Percentiles rank a stretch among this genome's conserved stretches.
Conservation (phyloP, 2,888 invertebrate species). For the Adela reaumurella region DNA sequence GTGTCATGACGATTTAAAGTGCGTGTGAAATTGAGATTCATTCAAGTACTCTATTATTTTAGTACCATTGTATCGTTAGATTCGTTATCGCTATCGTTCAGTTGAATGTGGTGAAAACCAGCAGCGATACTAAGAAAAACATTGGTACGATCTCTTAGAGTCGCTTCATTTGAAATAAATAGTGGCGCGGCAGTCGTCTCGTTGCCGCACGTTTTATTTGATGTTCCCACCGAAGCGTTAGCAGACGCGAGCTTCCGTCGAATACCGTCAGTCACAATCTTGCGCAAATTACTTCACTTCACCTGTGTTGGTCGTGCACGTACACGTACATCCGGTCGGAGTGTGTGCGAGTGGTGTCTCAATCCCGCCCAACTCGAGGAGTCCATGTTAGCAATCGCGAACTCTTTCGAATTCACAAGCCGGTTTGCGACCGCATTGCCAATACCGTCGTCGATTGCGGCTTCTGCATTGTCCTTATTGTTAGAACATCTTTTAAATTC, state of each 20-base stretch:
- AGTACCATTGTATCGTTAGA: too few species aligned
- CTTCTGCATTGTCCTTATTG: too few species aligned
- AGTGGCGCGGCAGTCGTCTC: neutral
- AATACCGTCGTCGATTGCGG: too few species aligned
- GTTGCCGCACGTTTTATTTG: neutral
- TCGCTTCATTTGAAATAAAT: too few species aligned
- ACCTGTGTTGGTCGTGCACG: neutral
- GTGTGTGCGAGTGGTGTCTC: neutral
- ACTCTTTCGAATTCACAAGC: neutral
- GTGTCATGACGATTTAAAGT: neutral
- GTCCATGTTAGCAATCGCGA: neutral
- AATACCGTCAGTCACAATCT: neutral
- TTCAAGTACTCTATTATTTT: too few species aligned
- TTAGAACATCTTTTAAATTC: too few species aligned
- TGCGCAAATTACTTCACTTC: neutral
- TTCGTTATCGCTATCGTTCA: too few species aligned
- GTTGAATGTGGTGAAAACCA: too few species aligned
- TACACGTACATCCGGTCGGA: too few species aligned
- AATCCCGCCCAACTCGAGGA: neutral
- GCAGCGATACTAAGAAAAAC: too few species aligned
- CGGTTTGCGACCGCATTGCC: too few species aligned
- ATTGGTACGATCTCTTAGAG: too few species aligned
- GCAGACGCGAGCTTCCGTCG: neutral
- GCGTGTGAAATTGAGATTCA: neutral
- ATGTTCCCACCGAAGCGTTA: neutral